These are phyloP conservation scores for Hydrocynus forskahlii DNA, from an alignment of 2,797 vertebrate genomes.

Conservation along the genomic window DNA sequence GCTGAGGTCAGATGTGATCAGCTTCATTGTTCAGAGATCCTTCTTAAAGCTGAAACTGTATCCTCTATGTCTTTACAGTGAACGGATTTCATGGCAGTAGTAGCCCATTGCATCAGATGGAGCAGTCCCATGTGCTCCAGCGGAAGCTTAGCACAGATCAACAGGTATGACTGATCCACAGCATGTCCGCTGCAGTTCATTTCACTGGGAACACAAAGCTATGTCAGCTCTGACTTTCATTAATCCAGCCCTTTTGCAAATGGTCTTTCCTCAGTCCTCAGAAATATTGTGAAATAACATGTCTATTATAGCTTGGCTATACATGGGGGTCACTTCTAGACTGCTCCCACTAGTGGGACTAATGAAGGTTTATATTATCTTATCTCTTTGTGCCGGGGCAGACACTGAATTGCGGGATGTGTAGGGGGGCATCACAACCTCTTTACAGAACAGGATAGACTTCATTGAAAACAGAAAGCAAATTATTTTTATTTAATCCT, in stretches of 20 bases:
- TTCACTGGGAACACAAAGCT: neutral
- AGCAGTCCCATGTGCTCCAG: conserved; percentile 81
- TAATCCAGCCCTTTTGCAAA: neutral
- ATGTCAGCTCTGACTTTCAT: neutral
- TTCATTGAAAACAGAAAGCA: too few species aligned
- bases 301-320: neutral
- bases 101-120: conserved; percentile 84
- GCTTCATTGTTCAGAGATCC: neutral
- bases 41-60: neutral
- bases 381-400: too few species aligned
- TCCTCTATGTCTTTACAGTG: conserved; percentile 75
- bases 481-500: too few species aligned
- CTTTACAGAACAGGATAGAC: too few species aligned
- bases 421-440: too few species aligned
- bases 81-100: conserved; percentile 92
- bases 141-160: conserved; percentile 85
- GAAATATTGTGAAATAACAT: conserved; percentile 1
- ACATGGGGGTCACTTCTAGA: neutral
- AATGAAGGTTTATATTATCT: too few species aligned
- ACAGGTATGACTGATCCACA: conserved; percentile 79
- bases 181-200: neutral
- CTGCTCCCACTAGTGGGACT: too few species aligned
- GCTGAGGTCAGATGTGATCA: neutral
- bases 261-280: neutral
- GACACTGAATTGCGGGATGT: too few species aligned